Evolutionary conservation across 2,113 vertebrate genomes (phyloP), one percentile per base, ranked within the genome.

Genomic region (Dascyllus trimaculatus): DNA sequence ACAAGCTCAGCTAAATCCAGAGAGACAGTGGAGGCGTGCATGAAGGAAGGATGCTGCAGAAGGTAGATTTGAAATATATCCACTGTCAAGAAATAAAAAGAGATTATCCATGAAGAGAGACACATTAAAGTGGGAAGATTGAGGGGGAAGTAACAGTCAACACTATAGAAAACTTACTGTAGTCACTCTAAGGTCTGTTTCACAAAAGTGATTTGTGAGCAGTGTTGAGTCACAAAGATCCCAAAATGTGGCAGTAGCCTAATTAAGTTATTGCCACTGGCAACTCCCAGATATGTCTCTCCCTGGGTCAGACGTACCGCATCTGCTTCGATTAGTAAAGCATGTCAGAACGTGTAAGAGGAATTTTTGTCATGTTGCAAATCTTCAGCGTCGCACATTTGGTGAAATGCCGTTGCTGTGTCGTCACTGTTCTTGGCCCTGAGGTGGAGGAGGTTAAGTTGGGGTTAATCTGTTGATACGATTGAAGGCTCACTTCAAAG

Each of bases 301-400:
- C 8, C 17, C 8, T 13, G 40, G 29, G 29, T 35, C 66, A 21
- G 21, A 29, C 3, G 21, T 6, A 17, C 1, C 4, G 0, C n/a
- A 3, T 48, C 35, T n/a, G 22, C 19, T 57, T 25, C 25, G 5
- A 35, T 73, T 11, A 14, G 3, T 32, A 8, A 43, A 26, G 32
- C 3, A 8, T 43, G 38, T 66, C 26, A 11, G 51, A 46, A 62
- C 10, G 38, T 32, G 26, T 0, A 3, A 57, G n/a, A 60, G 43
- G 65, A 78, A 71, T 75, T 75, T 11, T 43, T 21, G n/a, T 59
- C 18, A 13, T 68, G 59, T 80, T 25, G 56, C 18, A 63, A 74
- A 51, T 25, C 4, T 4, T 53, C 1, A 13, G 26, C 46, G 15
- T 53, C 4, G 38, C 54, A 60, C 48, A 19, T 49, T 32, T 54